phyloP scores from a whole-genome alignment of 2,888 invertebrate species.

The Hydropsyche betteni region DNA sequence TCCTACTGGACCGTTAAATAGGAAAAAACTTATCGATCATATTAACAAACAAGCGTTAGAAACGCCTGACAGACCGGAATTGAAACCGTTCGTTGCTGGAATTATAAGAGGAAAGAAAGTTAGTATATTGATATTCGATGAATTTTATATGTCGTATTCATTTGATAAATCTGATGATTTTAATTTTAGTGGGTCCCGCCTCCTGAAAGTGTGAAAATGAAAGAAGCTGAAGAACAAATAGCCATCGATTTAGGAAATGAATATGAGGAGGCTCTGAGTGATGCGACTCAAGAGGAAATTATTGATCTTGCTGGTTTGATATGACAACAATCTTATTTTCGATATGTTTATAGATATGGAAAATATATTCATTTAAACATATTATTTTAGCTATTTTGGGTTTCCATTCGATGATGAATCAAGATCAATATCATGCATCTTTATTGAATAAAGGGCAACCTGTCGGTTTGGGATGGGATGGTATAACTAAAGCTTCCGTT shows the following conservation, averaged over 20 bases:
- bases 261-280: conserved; percentile 88
- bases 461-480: conserved; percentile 91
- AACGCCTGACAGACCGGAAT: conserved; percentile 96
- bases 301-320: conserved; percentile 92
- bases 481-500: conserved; percentile 93
- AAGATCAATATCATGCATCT: conserved; percentile 99
- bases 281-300: conserved; percentile 94
- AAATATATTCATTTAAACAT: background rate
- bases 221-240: conserved; percentile 90
- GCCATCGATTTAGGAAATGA: conserved; percentile 93
- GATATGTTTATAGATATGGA: background rate
- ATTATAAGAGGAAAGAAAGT: conserved; percentile 92
- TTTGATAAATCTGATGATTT: background rate
- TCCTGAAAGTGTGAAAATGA: conserved; percentile 74
- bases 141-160: background rate
- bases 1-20: conserved; percentile 94
- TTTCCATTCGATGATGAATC: conserved; percentile 99
- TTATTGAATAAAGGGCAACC: conserved; percentile 91
- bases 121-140: conserved; percentile 52
- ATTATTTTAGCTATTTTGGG: conserved; percentile 87
- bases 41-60: conserved; percentile 98
- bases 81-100: conserved; percentile 92
- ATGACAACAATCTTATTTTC: conserved; percentile 32
- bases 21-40: conserved; percentile 94
- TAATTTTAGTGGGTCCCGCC: conserved; percentile 82